These are phyloP conservation scores for Agrochola circellaris DNA, from an alignment of 2,888 invertebrate species.

Conservation along the genomic window DNA sequence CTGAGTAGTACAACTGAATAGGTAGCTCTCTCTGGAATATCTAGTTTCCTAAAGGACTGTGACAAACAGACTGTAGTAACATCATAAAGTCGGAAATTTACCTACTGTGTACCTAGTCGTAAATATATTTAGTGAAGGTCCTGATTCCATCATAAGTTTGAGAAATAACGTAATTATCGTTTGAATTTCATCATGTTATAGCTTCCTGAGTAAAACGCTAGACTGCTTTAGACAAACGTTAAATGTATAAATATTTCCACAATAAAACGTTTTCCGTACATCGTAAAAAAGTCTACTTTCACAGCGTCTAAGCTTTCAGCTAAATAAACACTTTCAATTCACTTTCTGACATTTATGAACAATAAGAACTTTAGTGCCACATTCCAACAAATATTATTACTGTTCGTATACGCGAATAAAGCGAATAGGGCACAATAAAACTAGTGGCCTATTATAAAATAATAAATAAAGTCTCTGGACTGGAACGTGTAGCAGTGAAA, in stretches of 20 bases:
- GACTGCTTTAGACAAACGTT: background rate
- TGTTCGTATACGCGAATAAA: constrained; percentile 41
- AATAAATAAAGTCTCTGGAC: constrained; percentile 59
- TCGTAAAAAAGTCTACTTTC: constrained; percentile 13
- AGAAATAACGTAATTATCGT: background rate
- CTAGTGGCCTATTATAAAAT: constrained; percentile 60
- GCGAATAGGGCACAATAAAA: constrained; percentile 45
- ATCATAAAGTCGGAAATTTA: background rate
- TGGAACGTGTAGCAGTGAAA: constrained; percentile 48
- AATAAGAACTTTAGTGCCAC: constrained; percentile 17
- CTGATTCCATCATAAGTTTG: background rate
- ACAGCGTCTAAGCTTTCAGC: constrained; percentile 11
- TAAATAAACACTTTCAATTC: constrained; percentile 39
- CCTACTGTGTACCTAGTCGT: background rate
- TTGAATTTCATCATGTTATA: background rate
- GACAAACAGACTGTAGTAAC: background rate
- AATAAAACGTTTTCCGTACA: background rate
- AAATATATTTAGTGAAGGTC: background rate
- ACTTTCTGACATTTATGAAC: constrained; percentile 48
- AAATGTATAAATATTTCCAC: constrained; percentile 1
- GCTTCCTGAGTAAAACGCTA: background rate
- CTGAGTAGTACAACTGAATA: background rate
- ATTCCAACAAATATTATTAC: constrained; percentile 40
- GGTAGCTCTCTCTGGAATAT: constrained; percentile 4
- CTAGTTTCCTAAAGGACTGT: background rate